phyloP scores from a whole-genome alignment of 2,113 vertebrate species.

The Atrichornis clamosus region DNA sequence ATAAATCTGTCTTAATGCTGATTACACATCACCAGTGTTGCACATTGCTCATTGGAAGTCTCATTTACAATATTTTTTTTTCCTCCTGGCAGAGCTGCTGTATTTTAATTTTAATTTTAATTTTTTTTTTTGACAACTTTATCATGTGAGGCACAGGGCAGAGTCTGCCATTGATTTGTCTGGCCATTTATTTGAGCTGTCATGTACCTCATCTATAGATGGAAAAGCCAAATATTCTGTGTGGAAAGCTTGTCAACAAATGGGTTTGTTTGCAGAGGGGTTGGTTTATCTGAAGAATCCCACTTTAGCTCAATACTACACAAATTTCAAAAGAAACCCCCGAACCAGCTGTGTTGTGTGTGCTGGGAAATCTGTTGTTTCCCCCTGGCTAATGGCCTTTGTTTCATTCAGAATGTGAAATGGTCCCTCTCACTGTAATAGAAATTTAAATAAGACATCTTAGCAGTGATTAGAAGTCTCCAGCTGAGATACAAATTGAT shows the following conservation, averaged over 20 bases:
- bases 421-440: not conserved
- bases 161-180: not conserved
- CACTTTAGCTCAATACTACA: not conserved
- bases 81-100: not conserved
- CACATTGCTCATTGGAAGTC: not conserved
- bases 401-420: slow-evolving; percentile 24
- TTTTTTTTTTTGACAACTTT: not conserved
- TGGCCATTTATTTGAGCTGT: not conserved
- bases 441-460: slow-evolving; percentile 42
- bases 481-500: slow-evolving; percentile 54
- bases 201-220: not conserved
- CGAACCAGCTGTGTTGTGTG: slow-evolving; percentile 16
- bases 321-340: not conserved
- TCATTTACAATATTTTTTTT: not conserved
- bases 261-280: not conserved
- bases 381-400: slow-evolving; percentile 22
- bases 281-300: not conserved
- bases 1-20: not conserved
- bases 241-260: slow-evolving; percentile 12
- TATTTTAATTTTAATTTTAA: not conserved
- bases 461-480: slow-evolving; percentile 26
- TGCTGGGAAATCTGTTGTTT: slow-evolving; percentile 55
- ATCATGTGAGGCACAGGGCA: not conserved
- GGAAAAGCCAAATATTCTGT: not conserved
- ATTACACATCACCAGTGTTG: not conserved